phyloP scores from a whole-genome alignment of 2,888 invertebrate genomes.

The Mythimna lalbum region DNA sequence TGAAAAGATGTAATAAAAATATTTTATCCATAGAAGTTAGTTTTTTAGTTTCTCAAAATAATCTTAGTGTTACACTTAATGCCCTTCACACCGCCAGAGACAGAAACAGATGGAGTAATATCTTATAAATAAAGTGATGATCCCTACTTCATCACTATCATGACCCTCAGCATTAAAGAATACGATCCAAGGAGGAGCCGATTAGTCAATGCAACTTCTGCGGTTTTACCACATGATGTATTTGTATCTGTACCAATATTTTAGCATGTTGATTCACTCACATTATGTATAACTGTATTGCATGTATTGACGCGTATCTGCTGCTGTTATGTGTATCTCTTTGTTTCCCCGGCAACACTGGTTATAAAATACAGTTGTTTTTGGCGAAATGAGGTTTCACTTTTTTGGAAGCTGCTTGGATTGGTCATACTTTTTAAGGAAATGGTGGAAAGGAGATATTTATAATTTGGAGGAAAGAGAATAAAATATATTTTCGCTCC shows the following conservation, averaged over 20 bases:
- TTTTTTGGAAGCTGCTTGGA: conserved; percentile 28
- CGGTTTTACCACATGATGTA: not conserved
- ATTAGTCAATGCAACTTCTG: conserved; percentile 15
- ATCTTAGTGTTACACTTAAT: too few species aligned
- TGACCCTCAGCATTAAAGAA: too few species aligned
- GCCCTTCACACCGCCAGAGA: too few species aligned
- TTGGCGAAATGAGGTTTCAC: conserved; percentile 49
- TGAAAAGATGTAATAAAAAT: too few species aligned
- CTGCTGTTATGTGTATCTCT: conserved; percentile 39
- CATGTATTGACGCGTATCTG: conserved; percentile 63
- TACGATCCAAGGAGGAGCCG: too few species aligned
- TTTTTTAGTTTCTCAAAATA: too few species aligned
- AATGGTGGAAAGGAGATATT: not conserved
- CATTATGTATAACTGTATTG: conserved; percentile 66
- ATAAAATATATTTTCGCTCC: not conserved
- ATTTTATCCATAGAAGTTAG: too few species aligned
- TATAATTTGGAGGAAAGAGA: not conserved
- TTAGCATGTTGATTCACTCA: conserved; percentile 62
- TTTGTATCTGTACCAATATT: conserved; percentile 39
- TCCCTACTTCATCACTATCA: too few species aligned
- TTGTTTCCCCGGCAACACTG: conserved; percentile 47
- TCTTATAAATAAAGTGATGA: too few species aligned
- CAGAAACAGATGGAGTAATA: too few species aligned
- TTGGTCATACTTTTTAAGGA: conserved; percentile 16
- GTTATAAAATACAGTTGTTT: conserved; percentile 50